These are phyloP conservation scores for Eurystomus gularis DNA, from an alignment of 2,113 vertebrate genomes.

Conservation along the genomic window DNA sequence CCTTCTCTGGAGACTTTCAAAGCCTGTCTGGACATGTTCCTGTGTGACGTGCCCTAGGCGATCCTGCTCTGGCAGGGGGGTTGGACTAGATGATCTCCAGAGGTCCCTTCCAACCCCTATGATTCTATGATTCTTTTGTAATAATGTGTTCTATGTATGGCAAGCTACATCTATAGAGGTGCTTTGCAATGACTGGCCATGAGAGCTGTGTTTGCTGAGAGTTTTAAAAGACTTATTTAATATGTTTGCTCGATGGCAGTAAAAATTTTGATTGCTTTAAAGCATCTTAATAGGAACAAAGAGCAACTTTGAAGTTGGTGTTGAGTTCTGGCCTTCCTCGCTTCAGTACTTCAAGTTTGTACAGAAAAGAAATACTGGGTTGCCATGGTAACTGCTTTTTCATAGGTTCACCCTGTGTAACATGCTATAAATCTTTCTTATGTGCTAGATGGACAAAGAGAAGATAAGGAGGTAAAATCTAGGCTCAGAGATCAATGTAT, in stretches of 20 bases:
- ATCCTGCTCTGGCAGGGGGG: too few relatives aligned
- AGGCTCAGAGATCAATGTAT: constrained; percentile 7
- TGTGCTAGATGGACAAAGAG: constrained; percentile 31
- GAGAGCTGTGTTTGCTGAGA: neutral
- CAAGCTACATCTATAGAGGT: neutral
- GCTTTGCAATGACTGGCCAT: neutral
- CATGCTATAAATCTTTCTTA: constrained; percentile 56
- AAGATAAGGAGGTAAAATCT: constrained; percentile 56
- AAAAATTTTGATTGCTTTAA: neutral
- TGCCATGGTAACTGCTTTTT: constrained; percentile 63
- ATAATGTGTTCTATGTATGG: rapidly evolving
- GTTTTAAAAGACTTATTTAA: neutral
- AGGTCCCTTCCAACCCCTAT: too few relatives aligned
- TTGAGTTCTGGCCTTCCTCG: neutral
- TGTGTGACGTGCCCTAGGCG: too few relatives aligned
- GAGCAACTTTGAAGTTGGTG: constrained; percentile 17
- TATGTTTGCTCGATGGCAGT: neutral
- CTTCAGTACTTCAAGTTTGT: constrained; percentile 18
- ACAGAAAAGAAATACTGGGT: constrained; percentile 51
- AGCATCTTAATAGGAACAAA: neutral
- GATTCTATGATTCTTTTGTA: too few relatives aligned
- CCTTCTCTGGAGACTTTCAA: too few relatives aligned
- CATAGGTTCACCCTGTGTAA: constrained; percentile 36
- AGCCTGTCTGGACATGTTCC: too few relatives aligned
- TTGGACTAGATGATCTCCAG: too few relatives aligned